A percentile compares a stretch with the other conserved stretches of the same genome.
phyloP scores from a whole-genome alignment of 2,113 vertebrate genomes.

The Hippocampus barbouri region DNA sequence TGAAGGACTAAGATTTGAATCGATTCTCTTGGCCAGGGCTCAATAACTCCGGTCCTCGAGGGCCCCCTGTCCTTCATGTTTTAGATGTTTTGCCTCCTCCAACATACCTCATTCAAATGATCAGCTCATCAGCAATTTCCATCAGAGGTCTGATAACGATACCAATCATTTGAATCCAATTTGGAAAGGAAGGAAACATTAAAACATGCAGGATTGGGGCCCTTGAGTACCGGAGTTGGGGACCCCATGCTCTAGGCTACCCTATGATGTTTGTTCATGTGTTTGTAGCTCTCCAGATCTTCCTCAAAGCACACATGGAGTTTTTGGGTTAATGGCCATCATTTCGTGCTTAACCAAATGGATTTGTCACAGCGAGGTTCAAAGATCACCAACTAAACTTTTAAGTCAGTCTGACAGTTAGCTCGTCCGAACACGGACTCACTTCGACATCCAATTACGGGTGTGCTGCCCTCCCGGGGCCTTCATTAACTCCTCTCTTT shows the following conservation, averaged over 20 bases:
- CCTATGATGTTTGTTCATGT: not conserved
- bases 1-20: no score
- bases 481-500: slow-evolving; percentile 64
- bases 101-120: no score
- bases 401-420: slow-evolving; percentile 65
- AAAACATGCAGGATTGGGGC: no score
- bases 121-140: no score
- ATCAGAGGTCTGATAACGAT: no score
- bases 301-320: not conserved
- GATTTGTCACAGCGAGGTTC: not conserved
- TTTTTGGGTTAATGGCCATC: not conserved
- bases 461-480: slow-evolving; percentile 49
- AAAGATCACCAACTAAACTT: slow-evolving; percentile 44
- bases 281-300: not conserved
- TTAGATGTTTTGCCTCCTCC: no score
- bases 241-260: not conserved
- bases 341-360: not conserved
- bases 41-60: no score
- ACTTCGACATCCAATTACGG: slow-evolving; percentile 72
- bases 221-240: no score
- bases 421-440: slow-evolving; percentile 71
- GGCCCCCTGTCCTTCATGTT: no score
- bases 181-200: no score
- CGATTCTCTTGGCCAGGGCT: no score
- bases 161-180: no score